A percentile compares a stretch with the other conserved stretches of the same genome.
These are phyloP conservation scores for Anastrepha obliqua DNA, from an alignment of 1,140 invertebrate genomes.

Conservation along the genomic window DNA sequence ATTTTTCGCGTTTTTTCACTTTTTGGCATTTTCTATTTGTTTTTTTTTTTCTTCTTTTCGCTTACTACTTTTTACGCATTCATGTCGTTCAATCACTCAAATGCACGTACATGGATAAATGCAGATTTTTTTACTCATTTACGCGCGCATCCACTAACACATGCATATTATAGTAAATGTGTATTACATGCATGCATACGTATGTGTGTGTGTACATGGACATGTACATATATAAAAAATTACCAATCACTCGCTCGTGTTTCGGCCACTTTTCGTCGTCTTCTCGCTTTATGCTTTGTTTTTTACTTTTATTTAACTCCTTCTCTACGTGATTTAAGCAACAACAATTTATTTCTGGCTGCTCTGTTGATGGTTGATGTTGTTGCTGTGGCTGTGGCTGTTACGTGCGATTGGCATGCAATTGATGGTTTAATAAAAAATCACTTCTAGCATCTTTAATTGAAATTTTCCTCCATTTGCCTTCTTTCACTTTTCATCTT, in stretches of 20 bases:
- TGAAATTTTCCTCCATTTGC: background rate
- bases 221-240: background rate
- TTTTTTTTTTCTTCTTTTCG: conserved; percentile 12
- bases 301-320: background rate
- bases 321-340: background rate
- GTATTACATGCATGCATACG: background rate
- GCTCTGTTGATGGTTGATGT: too few relatives aligned
- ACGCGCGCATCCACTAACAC: background rate
- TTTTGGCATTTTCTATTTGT: background rate
- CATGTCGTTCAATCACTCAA: conserved; percentile 10
- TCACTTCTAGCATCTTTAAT: conserved; percentile 22
- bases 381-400: background rate
- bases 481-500: background rate
- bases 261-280: background rate
- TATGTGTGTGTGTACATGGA: too few relatives aligned
- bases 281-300: background rate
- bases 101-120: background rate
- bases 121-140: conserved; percentile 4
- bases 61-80: background rate
- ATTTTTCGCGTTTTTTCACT: background rate
- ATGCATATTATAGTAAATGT: background rate
- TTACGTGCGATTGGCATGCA: conserved; percentile 35
- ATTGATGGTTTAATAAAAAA: conserved; percentile 47
- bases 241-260: background rate
- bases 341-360: too few relatives aligned